Percentiles rank a stretch among this genome's conserved stretches.
Evolutionary conservation across 2,797 vertebrate species (phyloP).

Genomic region (Cottoperca gobio): DNA sequence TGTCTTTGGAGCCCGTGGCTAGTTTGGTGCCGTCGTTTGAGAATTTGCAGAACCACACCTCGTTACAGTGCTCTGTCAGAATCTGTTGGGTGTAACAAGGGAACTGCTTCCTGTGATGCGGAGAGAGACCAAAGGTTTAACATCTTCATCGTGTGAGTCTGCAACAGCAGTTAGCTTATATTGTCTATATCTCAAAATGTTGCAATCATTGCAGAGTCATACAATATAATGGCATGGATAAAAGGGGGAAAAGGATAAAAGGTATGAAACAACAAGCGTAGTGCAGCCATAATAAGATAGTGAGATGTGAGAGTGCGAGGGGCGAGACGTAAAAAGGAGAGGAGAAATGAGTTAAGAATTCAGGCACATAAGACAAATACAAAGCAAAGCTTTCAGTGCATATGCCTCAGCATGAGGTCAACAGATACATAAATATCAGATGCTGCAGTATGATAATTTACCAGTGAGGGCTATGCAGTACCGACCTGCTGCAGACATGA

Average conservation of each 20-base stretch:
- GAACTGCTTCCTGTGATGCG: conserved; percentile 93
- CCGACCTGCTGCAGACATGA: conserved; percentile 98
- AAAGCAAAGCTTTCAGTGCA: neutral
- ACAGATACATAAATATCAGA: conserved; percentile 7
- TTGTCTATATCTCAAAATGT: neutral
- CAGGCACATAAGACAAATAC: neutral
- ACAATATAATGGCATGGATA: neutral
- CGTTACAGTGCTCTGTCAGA: conserved; percentile 98
- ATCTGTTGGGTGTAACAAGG: conserved; percentile 99
- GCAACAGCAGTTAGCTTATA: neutral
- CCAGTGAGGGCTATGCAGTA: conserved; percentile 2
- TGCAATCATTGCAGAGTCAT: neutral
- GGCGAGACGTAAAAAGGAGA: neutral
- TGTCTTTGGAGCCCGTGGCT: conserved; percentile 99
- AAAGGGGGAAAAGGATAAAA: neutral
- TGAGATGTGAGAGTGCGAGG: neutral
- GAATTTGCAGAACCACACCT: conserved; percentile 99
- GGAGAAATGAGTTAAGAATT: neutral
- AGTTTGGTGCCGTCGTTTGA: conserved; percentile 99
- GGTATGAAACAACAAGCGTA: neutral
- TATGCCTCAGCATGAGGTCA: neutral
- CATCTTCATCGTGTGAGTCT: neutral
- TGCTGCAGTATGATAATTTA: conserved; percentile 18
- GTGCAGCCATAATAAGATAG: neutral
- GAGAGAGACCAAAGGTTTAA: conserved; percentile 12